Percentiles rank a stretch among this genome's conserved stretches.
Conservation (phyloP, 2,888 invertebrate genomes). For the Lepidocyrtinus sp. region DNA sequence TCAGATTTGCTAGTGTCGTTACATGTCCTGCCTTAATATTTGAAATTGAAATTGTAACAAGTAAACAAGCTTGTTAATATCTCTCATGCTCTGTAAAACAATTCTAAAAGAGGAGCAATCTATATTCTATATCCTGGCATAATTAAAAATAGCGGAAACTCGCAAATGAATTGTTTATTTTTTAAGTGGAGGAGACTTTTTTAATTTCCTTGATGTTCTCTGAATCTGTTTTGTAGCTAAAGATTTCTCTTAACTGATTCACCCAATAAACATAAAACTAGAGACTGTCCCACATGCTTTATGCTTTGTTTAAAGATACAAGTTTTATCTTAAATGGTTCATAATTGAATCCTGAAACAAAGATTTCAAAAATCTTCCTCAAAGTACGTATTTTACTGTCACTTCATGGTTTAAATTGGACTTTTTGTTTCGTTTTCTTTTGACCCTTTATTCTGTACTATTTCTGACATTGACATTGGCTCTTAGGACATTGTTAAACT, state of each 20-base stretch:
- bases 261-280: too few species aligned
- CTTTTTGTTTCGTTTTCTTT: not conserved
- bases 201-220: not conserved
- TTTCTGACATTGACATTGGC: not conserved
- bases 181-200: too few species aligned
- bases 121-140: not conserved
- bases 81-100: not conserved
- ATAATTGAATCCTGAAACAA: too few species aligned
- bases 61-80: not conserved
- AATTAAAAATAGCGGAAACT: not conserved
- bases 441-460: not conserved
- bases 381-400: too few species aligned
- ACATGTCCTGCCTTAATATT: slow-evolving; percentile 14
- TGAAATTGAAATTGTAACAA: not conserved
- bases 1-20: not conserved
- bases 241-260: too few species aligned
- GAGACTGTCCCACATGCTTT: too few species aligned
- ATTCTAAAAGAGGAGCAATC: not conserved
- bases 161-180: not conserved
- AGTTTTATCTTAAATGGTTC: too few species aligned
- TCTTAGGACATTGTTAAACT: not conserved
- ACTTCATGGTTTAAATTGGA: too few species aligned
- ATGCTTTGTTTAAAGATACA: too few species aligned
- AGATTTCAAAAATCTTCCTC: too few species aligned
- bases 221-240: not conserved